These are phyloP conservation scores for Hystrix cristata DNA, from an alignment of 2,113 vertebrate genomes.

Conservation along the genomic window DNA sequence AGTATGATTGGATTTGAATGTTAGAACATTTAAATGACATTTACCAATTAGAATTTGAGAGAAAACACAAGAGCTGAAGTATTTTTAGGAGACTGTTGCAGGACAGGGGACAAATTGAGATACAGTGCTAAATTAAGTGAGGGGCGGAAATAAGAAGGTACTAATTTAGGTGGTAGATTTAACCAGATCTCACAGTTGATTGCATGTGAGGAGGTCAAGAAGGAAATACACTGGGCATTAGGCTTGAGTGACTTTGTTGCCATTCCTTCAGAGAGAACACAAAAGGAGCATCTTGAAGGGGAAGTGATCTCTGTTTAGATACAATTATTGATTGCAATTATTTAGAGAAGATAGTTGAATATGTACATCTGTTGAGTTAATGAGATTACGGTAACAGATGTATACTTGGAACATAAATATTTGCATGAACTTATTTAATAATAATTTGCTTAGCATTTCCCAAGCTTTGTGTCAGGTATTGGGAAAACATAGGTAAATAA, in stretches of 20 bases:
- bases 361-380: background rate
- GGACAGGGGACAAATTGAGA: background rate
- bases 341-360: background rate
- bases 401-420: background rate
- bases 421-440: constrained; percentile 8
- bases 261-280: background rate
- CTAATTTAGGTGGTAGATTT: background rate
- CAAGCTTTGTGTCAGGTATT: background rate
- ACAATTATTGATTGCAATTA: background rate
- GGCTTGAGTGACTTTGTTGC: background rate
- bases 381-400: background rate
- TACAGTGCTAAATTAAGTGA: background rate
- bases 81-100: background rate
- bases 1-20: background rate
- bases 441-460: constrained; percentile 3
- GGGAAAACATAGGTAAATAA: background rate
- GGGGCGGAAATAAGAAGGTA: background rate
- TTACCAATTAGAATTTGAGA: background rate
- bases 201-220: background rate
- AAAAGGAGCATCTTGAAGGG: background rate
- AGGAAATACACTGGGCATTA: background rate
- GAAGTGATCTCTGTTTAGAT: background rate
- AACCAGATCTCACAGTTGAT: background rate
- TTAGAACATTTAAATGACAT: background rate
- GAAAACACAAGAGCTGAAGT: background rate